These are phyloP conservation scores for Smutsia gigantea DNA, from an alignment of 2,797 vertebrate genomes.

Conservation along the genomic window DNA sequence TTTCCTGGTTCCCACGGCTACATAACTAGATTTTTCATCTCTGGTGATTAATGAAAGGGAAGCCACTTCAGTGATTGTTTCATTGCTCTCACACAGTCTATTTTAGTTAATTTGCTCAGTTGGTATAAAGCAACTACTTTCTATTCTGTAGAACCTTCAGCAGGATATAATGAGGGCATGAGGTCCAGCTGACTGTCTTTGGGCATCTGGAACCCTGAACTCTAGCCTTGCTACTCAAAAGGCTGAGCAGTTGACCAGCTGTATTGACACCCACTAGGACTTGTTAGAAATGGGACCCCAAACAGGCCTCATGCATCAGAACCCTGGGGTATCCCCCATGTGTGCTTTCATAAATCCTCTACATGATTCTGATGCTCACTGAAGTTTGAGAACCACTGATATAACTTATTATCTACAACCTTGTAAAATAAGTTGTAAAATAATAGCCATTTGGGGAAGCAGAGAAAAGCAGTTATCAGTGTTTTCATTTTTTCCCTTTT, in stretches of 20 bases:
- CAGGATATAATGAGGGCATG: not conserved
- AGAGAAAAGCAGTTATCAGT: not conserved
- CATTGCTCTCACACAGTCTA: constrained; percentile 7
- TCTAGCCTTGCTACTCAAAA: not conserved
- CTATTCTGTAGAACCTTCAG: not conserved
- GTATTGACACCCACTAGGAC: not conserved
- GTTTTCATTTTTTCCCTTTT: not conserved
- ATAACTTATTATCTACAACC: not conserved
- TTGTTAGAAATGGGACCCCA: not conserved
- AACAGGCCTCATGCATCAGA: not conserved
- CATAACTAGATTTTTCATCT: not conserved
- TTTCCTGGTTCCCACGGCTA: not conserved
- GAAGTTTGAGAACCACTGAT: not conserved
- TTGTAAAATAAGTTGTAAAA: not conserved
- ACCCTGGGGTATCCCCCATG: accelerated
- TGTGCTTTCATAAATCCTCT: not conserved
- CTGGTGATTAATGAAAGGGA: not conserved
- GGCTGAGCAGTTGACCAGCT: not conserved
- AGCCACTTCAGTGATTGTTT: not conserved
- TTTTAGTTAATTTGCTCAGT: not conserved
- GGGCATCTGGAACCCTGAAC: not conserved
- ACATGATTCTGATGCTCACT: not conserved
- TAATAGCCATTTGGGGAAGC: not conserved
- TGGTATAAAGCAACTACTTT: not conserved
- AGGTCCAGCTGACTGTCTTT: not conserved